A percentile compares a stretch with the other conserved stretches of the same genome.
These are phyloP conservation scores for Coregonus sp. DNA, from an alignment of 2,797 vertebrate genomes.

Conservation along the genomic window DNA sequence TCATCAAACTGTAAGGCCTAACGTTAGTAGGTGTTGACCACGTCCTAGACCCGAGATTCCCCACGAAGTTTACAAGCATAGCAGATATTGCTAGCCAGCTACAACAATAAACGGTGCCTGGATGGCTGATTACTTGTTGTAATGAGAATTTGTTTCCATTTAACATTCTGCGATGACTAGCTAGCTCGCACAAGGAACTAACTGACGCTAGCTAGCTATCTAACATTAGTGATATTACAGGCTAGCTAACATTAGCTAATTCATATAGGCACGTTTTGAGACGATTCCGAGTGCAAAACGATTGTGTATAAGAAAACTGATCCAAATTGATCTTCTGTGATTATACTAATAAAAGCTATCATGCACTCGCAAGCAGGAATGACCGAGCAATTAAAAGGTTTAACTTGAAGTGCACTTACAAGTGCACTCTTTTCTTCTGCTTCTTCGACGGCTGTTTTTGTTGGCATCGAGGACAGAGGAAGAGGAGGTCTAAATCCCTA, in stretches of 20 bases:
- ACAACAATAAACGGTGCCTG: not conserved
- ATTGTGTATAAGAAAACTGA: slow-evolving; percentile 23
- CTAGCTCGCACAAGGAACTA: not conserved
- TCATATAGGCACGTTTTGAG: slow-evolving; percentile 62
- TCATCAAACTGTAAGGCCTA: slow-evolving; percentile 64
- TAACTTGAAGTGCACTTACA: slow-evolving; percentile 73
- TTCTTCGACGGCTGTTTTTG: slow-evolving; percentile 80
- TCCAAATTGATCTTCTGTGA: not conserved
- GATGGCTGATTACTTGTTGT: not conserved
- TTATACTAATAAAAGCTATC: not conserved
- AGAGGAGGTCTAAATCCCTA: slow-evolving; percentile 83
- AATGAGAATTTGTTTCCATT: not conserved
- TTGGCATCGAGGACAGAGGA: slow-evolving; percentile 82
- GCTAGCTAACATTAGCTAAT: slow-evolving; percentile 54
- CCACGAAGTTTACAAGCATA: slow-evolving; percentile 71
- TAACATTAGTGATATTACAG: slow-evolving; percentile 42
- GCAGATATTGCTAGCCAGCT: slow-evolving; percentile 29
- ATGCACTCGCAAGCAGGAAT: slow-evolving; percentile 25
- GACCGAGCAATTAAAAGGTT: slow-evolving; percentile 13
- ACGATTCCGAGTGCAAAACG: not conserved
- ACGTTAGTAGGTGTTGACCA: slow-evolving; percentile 60
- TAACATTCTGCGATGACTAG: not conserved
- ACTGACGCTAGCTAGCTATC: slow-evolving; percentile 50
- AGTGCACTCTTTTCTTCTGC: slow-evolving; percentile 67
- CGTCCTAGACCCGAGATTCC: slow-evolving; percentile 62